A percentile compares a stretch with the other conserved stretches of the same genome.
Conservation (phyloP, 1,140 invertebrate species). For the Drosophila sturtevanti region DNA sequence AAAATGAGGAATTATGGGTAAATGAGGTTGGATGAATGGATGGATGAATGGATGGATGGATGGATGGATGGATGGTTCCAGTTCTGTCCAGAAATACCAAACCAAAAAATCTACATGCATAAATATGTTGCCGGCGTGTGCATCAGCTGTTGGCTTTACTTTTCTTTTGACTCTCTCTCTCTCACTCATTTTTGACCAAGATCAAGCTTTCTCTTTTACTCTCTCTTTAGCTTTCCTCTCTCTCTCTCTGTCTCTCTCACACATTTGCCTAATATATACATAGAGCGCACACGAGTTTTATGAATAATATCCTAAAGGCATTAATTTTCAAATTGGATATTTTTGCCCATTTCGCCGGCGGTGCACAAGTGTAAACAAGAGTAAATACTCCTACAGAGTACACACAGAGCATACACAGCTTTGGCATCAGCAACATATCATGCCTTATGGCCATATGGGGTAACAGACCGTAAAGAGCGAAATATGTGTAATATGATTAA, state of each 20-base stretch:
- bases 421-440: constrained; percentile 11
- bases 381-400: constrained; percentile 48
- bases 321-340: constrained; percentile 81
- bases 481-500: constrained; percentile 82
- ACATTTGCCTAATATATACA: constrained; percentile 20
- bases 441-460: constrained; percentile 64
- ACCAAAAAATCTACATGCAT: constrained; percentile 62
- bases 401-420: background rate
- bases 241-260: constrained; percentile 7
- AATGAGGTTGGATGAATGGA: background rate
- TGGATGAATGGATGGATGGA: background rate
- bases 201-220: background rate
- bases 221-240: background rate
- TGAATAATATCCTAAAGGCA: constrained; percentile 79
- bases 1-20: background rate
- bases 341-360: constrained; percentile 73
- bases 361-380: constrained; percentile 73
- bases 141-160: constrained; percentile 44
- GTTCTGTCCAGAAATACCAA: background rate
- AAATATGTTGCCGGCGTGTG: constrained; percentile 50
- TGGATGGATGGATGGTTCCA: background rate
- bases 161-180: constrained; percentile 33
- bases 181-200: constrained; percentile 12
- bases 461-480: constrained; percentile 79
- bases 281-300: constrained; percentile 59